phyloP scores from a whole-genome alignment of 1,140 invertebrate species.

The Zaprionus gabonicus region DNA sequence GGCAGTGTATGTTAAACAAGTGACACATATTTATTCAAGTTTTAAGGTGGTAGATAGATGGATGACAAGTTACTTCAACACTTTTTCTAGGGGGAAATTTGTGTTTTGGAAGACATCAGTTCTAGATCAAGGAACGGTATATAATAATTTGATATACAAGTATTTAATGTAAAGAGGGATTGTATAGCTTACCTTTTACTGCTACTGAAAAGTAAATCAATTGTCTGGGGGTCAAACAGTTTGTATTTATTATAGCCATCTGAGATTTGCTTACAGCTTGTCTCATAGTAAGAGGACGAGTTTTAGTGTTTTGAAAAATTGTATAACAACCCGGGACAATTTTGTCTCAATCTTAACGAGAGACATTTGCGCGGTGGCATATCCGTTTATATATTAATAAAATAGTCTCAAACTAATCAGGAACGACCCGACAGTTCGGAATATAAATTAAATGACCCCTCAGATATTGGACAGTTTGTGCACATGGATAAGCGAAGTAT shows the following conservation, averaged over 20 bases:
- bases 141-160: no score
- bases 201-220: slow-evolving; percentile 18
- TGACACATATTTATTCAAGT: background rate
- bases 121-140: background rate
- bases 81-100: slow-evolving; percentile 9
- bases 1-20: no score
- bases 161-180: no score
- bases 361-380: slow-evolving; percentile 44
- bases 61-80: background rate
- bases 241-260: slow-evolving; percentile 32
- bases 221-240: slow-evolving; percentile 27
- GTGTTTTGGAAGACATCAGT: slow-evolving; percentile 18
- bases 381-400: slow-evolving; percentile 28
- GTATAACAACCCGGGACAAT: slow-evolving; percentile 33
- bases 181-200: slow-evolving; percentile 8
- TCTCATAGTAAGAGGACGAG: slow-evolving; percentile 30
- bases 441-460: slow-evolving; percentile 15
- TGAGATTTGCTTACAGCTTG: slow-evolving; percentile 28
- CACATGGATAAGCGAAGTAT: slow-evolving; percentile 29
- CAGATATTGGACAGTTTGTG: slow-evolving; percentile 20
- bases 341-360: slow-evolving; percentile 34
- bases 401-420: slow-evolving; percentile 40
- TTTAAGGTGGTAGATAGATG: background rate
- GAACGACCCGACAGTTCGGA: slow-evolving; percentile 34
- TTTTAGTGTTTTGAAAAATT: slow-evolving; percentile 7